Evolutionary conservation across 2,113 vertebrate genomes (phyloP).

Genomic region (Uria aalge): DNA sequence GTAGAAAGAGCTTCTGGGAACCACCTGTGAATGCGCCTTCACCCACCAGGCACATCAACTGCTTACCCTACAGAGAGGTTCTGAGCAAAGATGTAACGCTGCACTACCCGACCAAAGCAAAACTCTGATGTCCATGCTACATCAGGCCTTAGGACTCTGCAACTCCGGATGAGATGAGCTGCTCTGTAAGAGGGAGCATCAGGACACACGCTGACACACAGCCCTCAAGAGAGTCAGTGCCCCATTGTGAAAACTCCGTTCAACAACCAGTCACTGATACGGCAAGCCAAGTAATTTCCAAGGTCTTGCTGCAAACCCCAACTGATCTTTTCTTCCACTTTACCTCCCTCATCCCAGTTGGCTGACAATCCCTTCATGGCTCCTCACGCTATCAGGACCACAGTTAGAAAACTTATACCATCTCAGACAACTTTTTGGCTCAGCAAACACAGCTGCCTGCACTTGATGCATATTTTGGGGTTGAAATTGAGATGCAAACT

Average conservation of each 20-base stretch:
- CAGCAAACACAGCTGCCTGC: slow-evolving; percentile 21
- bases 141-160: not conserved
- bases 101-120: not conserved
- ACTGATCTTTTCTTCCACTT: not conserved
- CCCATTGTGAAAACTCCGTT: not conserved
- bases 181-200: not conserved
- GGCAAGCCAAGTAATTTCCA: not conserved
- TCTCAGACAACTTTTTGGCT: not conserved
- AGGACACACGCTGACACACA: not conserved
- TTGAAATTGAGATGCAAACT: not conserved
- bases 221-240: not conserved
- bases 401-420: not conserved
- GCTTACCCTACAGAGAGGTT: not conserved
- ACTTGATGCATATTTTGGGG: not conserved
- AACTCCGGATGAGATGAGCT: not conserved
- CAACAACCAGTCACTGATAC: not conserved
- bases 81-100: not conserved
- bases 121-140: not conserved
- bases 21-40: not conserved
- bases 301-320: not conserved
- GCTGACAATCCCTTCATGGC: not conserved
- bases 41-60: not conserved
- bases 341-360: not conserved
- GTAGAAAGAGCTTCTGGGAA: not conserved
- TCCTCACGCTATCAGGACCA: not conserved